These are phyloP conservation scores for Microcebus jonahi DNA, from an alignment of 2,113 vertebrate genomes.

Conservation along the genomic window DNA sequence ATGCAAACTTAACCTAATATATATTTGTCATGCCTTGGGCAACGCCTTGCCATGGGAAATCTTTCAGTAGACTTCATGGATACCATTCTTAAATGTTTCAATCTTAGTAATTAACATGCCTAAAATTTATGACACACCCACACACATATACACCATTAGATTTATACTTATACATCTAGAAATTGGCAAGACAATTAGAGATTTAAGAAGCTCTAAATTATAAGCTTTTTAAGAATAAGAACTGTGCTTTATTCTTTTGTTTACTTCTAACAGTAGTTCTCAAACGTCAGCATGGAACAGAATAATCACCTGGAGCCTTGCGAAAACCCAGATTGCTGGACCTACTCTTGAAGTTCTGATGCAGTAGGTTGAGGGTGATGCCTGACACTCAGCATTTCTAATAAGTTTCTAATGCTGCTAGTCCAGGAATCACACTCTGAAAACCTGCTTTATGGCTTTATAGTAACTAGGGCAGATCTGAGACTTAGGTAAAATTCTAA, in stretches of 20 bases:
- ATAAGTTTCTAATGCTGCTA: neutral
- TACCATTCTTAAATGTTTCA: neutral
- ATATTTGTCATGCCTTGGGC: neutral
- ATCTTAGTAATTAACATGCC: neutral
- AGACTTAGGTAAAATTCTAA: neutral
- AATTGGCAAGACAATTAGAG: neutral
- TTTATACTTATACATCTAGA: neutral
- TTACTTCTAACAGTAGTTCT: neutral
- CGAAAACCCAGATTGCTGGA: neutral
- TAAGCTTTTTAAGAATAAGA: neutral
- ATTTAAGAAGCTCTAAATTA: neutral
- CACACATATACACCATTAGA: neutral
- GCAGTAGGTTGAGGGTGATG: neutral
- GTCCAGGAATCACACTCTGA: neutral
- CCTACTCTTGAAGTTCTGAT: neutral
- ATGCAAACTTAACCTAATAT: conserved; percentile 15
- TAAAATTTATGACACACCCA: neutral
- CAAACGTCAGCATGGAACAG: neutral
- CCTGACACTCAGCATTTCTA: neutral
- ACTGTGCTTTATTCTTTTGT: neutral
- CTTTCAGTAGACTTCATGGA: neutral
- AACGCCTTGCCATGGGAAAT: neutral
- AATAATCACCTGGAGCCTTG: neutral
- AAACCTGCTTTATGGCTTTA: neutral
- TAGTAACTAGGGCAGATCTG: neutral